Evolutionary conservation across 2,113 vertebrate genomes (phyloP).

Genomic region (Myanophis thanlyinensis): DNA sequence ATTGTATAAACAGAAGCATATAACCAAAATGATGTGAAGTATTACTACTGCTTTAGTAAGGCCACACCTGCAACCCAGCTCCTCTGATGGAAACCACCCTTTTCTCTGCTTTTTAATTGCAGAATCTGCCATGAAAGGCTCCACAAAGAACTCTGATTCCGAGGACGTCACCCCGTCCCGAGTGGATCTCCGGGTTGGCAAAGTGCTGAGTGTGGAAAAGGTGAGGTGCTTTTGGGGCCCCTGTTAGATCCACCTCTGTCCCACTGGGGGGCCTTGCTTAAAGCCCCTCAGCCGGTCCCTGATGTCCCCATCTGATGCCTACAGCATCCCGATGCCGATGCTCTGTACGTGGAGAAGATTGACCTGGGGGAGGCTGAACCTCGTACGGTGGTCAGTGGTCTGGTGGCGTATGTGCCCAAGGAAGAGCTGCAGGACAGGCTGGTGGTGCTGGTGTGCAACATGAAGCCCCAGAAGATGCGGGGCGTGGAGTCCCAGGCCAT

Average conservation of each 20-base stretch:
- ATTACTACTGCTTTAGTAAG: no score
- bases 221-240: constrained; percentile 44
- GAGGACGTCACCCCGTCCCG: constrained; percentile 84
- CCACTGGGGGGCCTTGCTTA: no score
- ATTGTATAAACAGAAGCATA: no score
- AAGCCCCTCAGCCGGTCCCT: background rate
- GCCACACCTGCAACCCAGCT: background rate
- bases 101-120: constrained; percentile 15
- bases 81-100: background rate
- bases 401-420: constrained; percentile 85
- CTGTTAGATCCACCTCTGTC: background rate
- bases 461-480: constrained; percentile 96
- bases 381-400: constrained; percentile 90
- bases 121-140: constrained; percentile 79
- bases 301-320: background rate
- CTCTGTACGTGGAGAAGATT: constrained; percentile 90
- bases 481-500: constrained; percentile 96
- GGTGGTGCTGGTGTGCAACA: constrained; percentile 91
- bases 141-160: constrained; percentile 73
- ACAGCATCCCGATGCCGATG: constrained; percentile 93
- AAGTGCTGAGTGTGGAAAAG: constrained; percentile 87
- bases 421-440: constrained; percentile 86
- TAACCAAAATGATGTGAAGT: no score
- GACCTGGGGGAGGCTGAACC: constrained; percentile 88
- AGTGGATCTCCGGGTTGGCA: constrained; percentile 94